Percentiles rank a stretch among this genome's conserved stretches.
These are phyloP conservation scores for Phaetusa simplex DNA, from an alignment of 2,113 vertebrate genomes.

Conservation along the genomic window DNA sequence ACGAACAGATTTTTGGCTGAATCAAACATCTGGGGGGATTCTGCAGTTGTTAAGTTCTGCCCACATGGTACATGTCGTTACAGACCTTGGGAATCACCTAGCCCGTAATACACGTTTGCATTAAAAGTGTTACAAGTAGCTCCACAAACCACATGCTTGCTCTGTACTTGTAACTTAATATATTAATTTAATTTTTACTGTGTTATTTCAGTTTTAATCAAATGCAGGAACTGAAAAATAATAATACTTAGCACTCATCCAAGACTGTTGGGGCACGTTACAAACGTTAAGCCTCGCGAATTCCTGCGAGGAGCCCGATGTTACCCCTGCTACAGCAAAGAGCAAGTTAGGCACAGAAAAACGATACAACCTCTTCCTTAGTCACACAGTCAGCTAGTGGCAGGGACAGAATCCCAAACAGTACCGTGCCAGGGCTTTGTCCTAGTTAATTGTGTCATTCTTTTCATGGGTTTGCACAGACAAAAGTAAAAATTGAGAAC, in stretches of 20 bases:
- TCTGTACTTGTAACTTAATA: slow-evolving; percentile 52
- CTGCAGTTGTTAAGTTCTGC: background rate
- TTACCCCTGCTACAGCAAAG: background rate
- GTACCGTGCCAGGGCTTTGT: background rate
- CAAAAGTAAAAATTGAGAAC: background rate
- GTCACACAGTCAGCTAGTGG: background rate
- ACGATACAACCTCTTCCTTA: background rate
- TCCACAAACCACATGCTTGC: slow-evolving; percentile 26
- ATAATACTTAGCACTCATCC: slow-evolving; percentile 56
- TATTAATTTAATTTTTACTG: slow-evolving; percentile 55
- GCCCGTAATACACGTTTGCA: background rate
- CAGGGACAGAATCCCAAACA: background rate
- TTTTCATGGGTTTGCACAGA: background rate
- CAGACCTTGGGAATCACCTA: slow-evolving; percentile 27
- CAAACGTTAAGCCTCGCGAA: slow-evolving; percentile 2
- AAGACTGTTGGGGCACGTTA: slow-evolving; percentile 28
- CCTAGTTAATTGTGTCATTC: background rate
- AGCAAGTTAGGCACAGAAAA: background rate
- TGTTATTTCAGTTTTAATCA: slow-evolving; percentile 56
- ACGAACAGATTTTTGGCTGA: background rate
- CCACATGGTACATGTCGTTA: background rate
- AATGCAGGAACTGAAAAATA: slow-evolving; percentile 55
- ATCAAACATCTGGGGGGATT: background rate
- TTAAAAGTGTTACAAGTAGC: slow-evolving; percentile 30
- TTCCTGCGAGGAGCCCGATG: slow-evolving; percentile 15